A percentile compares a stretch with the other conserved stretches of the same genome.
Conservation (phyloP, 2,888 invertebrate genomes). For the Pediacus dermestoides region DNA sequence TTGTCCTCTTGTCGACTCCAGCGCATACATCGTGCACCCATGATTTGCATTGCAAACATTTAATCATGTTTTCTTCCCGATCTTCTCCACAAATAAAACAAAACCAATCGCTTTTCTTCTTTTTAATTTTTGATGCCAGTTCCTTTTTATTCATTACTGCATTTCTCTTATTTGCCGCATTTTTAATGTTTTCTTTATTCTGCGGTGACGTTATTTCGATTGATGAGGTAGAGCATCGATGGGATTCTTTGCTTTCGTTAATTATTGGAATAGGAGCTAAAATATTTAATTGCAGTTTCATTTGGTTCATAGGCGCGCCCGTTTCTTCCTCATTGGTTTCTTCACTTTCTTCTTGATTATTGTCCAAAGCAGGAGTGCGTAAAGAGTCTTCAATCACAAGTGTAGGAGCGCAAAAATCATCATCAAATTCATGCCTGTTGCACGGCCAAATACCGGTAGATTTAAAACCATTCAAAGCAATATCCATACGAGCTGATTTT, state of each 20-base stretch:
- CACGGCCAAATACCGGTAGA: conserved; percentile 4
- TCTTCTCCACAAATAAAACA: conserved; percentile 4
- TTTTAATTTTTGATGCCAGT: too few relatives aligned
- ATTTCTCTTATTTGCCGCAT: too few relatives aligned
- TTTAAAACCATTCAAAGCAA: conserved; percentile 17
- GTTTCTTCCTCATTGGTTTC: neutral
- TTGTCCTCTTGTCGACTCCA: too few relatives aligned
- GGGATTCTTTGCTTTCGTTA: too few relatives aligned
- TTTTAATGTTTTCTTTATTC: too few relatives aligned
- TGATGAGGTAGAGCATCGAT: too few relatives aligned
- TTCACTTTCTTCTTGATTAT: neutral
- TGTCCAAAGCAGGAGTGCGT: neutral
- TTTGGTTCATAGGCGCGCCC: too few relatives aligned
- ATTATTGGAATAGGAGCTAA: too few relatives aligned
- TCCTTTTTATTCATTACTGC: too few relatives aligned
- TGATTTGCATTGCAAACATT: neutral
- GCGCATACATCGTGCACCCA: conserved; percentile 4
- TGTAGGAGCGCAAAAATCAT: conserved; percentile 1
- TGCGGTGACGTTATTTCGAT: too few relatives aligned
- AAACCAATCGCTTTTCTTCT: conserved; percentile 3
- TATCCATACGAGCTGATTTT: conserved; percentile 18
- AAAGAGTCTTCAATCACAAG: neutral
- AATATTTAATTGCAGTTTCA: too few relatives aligned
- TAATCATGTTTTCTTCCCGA: neutral
- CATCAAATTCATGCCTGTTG: neutral